Percentiles rank a stretch among this genome's conserved stretches.
Conservation (phyloP, 2,888 invertebrate species). For the Steinernema carpocapsae region DNA sequence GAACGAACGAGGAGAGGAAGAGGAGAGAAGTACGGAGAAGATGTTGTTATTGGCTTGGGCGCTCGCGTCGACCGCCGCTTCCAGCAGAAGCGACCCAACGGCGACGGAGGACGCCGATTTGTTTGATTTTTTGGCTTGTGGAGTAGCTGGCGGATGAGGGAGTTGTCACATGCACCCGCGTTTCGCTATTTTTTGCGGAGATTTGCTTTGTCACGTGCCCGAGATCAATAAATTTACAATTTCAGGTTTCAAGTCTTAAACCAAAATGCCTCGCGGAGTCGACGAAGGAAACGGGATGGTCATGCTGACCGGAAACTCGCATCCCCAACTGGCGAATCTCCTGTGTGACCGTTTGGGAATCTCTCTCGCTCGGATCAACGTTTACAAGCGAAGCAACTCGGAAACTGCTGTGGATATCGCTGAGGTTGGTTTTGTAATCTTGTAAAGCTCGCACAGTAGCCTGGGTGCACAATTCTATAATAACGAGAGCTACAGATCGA, state of each 20-base stretch:
- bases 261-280: constrained; percentile 32
- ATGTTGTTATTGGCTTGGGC: too few species aligned
- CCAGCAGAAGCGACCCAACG: too few species aligned
- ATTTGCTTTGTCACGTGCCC: too few species aligned
- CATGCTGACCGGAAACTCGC: constrained; percentile 45
- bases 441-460: too few species aligned
- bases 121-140: neutral
- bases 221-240: too few species aligned
- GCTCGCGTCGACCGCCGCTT: neutral
- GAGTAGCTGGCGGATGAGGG: too few species aligned
- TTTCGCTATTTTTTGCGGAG: neutral
- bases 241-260: neutral
- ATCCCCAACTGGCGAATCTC: constrained; percentile 41
- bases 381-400: constrained; percentile 47
- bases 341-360: constrained; percentile 44
- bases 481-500: too few species aligned
- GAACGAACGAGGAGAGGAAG: too few species aligned
- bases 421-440: constrained; percentile 42
- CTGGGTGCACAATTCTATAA: too few species aligned
- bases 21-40: too few species aligned
- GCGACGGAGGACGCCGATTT: constrained; percentile 18
- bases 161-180: too few species aligned
- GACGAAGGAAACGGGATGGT: constrained; percentile 46
- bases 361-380: constrained; percentile 44
- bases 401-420: constrained; percentile 45